Base-by-base conservation (phyloP, 2,113 vertebrate genomes). In the Spermophilus dauricus region DNA sequence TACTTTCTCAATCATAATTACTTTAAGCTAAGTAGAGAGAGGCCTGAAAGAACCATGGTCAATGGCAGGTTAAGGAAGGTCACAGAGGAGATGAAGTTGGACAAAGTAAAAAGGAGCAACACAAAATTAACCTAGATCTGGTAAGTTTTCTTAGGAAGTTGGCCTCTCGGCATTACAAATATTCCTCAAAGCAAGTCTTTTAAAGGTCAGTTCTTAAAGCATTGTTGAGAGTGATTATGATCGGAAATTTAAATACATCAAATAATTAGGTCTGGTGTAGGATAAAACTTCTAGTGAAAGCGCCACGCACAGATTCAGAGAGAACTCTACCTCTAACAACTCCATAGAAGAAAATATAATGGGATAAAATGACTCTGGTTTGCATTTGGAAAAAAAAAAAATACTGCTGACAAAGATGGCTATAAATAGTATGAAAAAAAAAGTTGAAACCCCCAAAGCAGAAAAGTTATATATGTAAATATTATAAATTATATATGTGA, bases 171-270 rank as follows among this genome's bases (percentile, higher is more conserved):
- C 76, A 80, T 45, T 78, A 28, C 17, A 90, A 89, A 34, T 17
- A 16, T 76, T 96, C n/a, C 45, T 77, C 72, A 87, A 94, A 92
- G 34, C 30, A 94, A 87, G 63, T 32, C 34, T 67, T 95, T 92
- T 63, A 37, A 89, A 87, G 39, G 72, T 28, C 4, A 39, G 39
- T 51, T 96, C 92, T 53, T 39, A 87, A 94, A 93, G 82, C 34
- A 42, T 28, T 56, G 30, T 20, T 86, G 30, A 75, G 58, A 86
- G 39, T 63, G 56, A 11, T 58, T 91, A 34, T 84, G 75, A 81
- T 78, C 58, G 4, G 72, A 85, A 37, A 73, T 80, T 86, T 32
- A 65, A 56, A 86, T 42, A 84, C 3, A 92, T n/a, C 37, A 87
- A 80, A 63, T 22, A 28, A 16, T 58, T 72, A 69, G 28, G 72